Base-by-base conservation (phyloP, 2,888 invertebrate genomes). In the Rosalia funebris region DNA sequence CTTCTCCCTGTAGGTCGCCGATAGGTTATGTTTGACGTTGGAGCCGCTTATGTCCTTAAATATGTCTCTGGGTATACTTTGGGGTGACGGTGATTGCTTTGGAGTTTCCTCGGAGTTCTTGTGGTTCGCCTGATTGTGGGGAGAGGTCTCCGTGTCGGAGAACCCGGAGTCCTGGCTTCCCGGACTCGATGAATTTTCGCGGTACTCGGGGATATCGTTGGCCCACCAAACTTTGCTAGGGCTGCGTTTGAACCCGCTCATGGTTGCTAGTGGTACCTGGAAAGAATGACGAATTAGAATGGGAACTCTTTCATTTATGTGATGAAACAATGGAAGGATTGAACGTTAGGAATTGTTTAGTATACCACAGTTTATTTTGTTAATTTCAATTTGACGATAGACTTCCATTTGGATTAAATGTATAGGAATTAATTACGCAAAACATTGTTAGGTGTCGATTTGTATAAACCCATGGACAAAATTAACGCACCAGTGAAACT, bases 91-190 rank as follows among this genome's bases (percentile, higher is more conserved):
- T 41, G 56, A 42, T 20, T 62, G 58, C 53, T 56, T 57, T 4
- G 69, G 55, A 17, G 70, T 60, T 10, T 39, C 55, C 7, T 36
- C 36, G 39, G 45, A 31, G 32, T 52, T 62, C 39, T 65, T 83
- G 42, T 83, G 71, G 68, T 52, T 39, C 4, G 39, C 47, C 37
- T 82, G 63, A 39, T 67, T 50, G 36, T 84, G 84, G n/a, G 86
- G 85, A 1, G 88, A 88, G 69, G 85, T 86, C 72, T 91, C 91
- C 0, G 91, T 90, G 74, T 92, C 92, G 0, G 91, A 91, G 79
- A 92, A 92, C 1, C 92, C 92, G 0, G 91, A 92, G 46, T 69
- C 69, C 79, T 91, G 90, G 74, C 91, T 91, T 63, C 89, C 88
- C 65, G 90, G 89, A 77, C 90, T 89, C 19, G 75, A 68, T 81